These are phyloP conservation scores for Metalampra italica DNA, from an alignment of 2,888 invertebrate species.

Conservation along the genomic window DNA sequence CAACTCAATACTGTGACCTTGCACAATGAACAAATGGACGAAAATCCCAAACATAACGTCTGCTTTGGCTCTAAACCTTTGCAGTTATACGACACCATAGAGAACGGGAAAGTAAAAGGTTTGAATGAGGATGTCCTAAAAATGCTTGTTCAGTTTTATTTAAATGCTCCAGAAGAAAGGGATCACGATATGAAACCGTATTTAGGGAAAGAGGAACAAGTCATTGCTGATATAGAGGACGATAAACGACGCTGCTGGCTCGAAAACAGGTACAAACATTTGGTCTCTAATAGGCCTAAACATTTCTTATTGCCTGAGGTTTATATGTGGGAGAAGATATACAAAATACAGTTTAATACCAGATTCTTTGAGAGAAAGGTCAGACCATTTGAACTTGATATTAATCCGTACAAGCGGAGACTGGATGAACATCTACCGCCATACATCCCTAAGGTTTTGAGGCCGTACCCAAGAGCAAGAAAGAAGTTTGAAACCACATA, in stretches of 20 bases:
- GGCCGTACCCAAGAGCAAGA: conserved; percentile 80
- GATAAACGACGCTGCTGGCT: conserved; percentile 84
- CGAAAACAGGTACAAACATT: conserved; percentile 82
- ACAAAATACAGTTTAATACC: conserved; percentile 84
- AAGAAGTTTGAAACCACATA: conserved; percentile 83
- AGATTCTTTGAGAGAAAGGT: conserved; percentile 82
- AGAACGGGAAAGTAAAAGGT: conserved; percentile 84
- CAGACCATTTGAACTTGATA: conserved; percentile 83
- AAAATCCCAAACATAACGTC: conserved; percentile 85
- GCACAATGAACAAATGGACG: conserved; percentile 79
- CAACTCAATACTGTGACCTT: conserved; percentile 92
- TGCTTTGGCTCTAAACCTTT: conserved; percentile 87
- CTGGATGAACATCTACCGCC: conserved; percentile 82
- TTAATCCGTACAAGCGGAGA: conserved; percentile 80
- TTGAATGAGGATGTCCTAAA: conserved; percentile 89
- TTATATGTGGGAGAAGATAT: conserved; percentile 90
- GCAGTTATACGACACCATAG: conserved; percentile 86
- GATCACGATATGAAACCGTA: conserved; percentile 85
- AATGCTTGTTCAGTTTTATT: conserved; percentile 85
- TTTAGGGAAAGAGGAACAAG: conserved; percentile 76
- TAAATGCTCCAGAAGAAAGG: conserved; percentile 82
- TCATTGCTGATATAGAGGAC: conserved; percentile 83
- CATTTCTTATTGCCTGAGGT: conserved; percentile 82
- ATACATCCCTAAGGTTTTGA: conserved; percentile 84
- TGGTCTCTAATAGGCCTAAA: conserved; percentile 83